A percentile compares a stretch with the other conserved stretches of the same genome.
Conservation (phyloP, 2,888 invertebrate species). For the Physocephala rufipes region DNA sequence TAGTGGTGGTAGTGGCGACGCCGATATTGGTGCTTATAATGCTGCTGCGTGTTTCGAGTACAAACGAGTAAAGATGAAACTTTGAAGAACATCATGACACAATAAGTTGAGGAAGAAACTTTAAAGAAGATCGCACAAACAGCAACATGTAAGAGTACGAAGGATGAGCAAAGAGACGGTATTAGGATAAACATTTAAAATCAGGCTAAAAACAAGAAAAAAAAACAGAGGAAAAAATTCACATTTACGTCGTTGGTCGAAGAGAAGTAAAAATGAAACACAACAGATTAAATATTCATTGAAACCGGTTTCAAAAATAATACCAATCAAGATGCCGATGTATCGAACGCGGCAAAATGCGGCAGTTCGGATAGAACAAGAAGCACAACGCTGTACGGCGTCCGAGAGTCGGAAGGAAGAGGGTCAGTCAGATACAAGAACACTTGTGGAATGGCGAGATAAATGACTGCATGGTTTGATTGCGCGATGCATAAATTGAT, state of each 20-base stretch:
- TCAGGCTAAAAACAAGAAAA: conserved; percentile 25
- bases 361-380: conserved; percentile 9
- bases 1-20: conserved; percentile 16
- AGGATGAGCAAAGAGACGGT: background rate
- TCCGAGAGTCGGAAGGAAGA: background rate
- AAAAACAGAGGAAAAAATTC: conserved; percentile 24
- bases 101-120: conserved; percentile 8
- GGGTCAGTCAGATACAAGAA: background rate
- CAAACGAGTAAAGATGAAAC: conserved; percentile 11
- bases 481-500: background rate
- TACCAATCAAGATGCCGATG: conserved; percentile 37
- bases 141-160: no score
- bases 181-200: conserved; percentile 5
- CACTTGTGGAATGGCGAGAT: conserved; percentile 13
- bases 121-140: background rate
- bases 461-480: background rate
- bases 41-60: conserved; percentile 29
- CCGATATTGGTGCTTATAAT: conserved; percentile 3
- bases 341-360: conserved; percentile 28
- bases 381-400: background rate
- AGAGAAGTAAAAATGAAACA: conserved; percentile 15
- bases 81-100: background rate
- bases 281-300: conserved; percentile 34
- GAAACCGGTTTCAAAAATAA: conserved; percentile 34
- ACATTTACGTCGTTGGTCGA: background rate